Evolutionary conservation across 2,888 invertebrate genomes (phyloP), one percentile per base, ranked within the genome.

Genomic region (Eledone cirrhosa): DNA sequence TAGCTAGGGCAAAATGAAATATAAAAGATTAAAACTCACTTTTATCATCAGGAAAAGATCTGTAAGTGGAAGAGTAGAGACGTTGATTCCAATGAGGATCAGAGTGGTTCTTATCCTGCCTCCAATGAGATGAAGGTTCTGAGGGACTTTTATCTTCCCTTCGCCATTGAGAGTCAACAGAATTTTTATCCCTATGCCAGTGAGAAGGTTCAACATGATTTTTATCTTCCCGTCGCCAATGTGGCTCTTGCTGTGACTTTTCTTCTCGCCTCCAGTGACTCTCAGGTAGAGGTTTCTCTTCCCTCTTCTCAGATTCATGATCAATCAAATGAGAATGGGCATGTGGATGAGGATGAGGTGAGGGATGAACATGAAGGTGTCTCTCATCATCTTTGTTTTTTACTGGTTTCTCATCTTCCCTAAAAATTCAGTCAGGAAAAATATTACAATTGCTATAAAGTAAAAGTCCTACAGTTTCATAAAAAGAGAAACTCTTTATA

Each of bases 151-250:
- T 72, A 72, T 72, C 72, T 31, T 72, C 72, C n/a, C 72, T 31
- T 72, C 72, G 31, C 72, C 72, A 72, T 33, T 72, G 72, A 0
- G 72, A 72, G 31, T 67, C 72, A 1, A 41, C 24, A 19, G 33
- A 31, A 72, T 72, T 72, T 22, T 72, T 72, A 14, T 72, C 72
- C 11, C 72, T 41, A 41, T 72, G 72, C 72, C 72, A 72, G n/a
- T 72, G 72, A 22, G 72, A 72, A 41, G 72, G n/a, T 72, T 72
- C 72, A 41, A 29, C 33, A 72, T 31, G n/a, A 33, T 72, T 72
- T n/a, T 72, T 72, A 72, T 72, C 72, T 41, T 72, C 72, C 41
- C 72, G 77, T 22, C 59, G 33, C 77, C 65, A 65, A 27, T 77
- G 77, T 0, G 63, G 33, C 29, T 77, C 65, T 41, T 53, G 27